These are phyloP conservation scores for Xenopus borealis DNA, from an alignment of 2,113 vertebrate genomes.

Conservation along the genomic window DNA sequence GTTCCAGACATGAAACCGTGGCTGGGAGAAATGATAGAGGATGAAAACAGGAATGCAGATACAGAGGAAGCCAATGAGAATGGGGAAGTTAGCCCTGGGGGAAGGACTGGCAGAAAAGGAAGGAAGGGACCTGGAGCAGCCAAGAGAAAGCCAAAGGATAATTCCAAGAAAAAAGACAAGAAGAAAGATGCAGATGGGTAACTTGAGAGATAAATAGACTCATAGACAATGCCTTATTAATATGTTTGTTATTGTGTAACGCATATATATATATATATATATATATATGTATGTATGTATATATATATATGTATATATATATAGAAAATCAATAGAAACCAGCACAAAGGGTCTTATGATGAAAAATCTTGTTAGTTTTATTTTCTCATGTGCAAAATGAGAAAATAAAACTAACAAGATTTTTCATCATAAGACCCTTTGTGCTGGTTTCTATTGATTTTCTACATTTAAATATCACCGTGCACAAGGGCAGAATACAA, in stretches of 20 bases:
- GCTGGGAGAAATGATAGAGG: slow-evolving; percentile 31
- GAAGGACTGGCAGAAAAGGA: slow-evolving; percentile 24
- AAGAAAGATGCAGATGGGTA: slow-evolving; percentile 28
- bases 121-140: slow-evolving; percentile 19
- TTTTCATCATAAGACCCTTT: too few species aligned
- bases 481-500: too few species aligned
- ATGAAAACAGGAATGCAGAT: not conserved
- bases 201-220: not conserved
- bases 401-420: too few species aligned
- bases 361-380: too few species aligned
- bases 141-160: slow-evolving; percentile 17
- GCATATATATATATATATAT: too few species aligned
- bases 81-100: not conserved
- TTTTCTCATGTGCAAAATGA: too few species aligned
- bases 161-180: slow-evolving; percentile 21
- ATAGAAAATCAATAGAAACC: too few species aligned
- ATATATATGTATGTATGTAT: too few species aligned
- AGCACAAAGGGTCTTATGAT: too few species aligned
- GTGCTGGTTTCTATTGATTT: too few species aligned
- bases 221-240: not conserved
- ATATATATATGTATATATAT: too few species aligned
- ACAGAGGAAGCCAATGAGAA: slow-evolving; percentile 27
- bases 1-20: slow-evolving; percentile 36
- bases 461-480: too few species aligned
- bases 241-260: not conserved